Percentiles rank a stretch among this genome's conserved stretches.
Evolutionary conservation across 2,113 vertebrate species (phyloP).

Genomic region (Corythoichthys haematopterus): DNA sequence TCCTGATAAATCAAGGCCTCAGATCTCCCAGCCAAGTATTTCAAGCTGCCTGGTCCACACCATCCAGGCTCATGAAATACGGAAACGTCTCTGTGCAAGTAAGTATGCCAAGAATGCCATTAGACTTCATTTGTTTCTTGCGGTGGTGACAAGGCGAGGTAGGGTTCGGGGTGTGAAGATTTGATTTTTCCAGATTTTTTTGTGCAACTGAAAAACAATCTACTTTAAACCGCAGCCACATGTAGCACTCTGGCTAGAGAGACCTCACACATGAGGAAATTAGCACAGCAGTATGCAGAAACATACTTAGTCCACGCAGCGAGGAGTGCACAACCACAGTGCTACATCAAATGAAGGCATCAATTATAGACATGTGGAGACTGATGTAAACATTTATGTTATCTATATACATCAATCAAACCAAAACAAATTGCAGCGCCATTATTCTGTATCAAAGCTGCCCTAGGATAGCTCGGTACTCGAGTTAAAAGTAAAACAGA

Average conservation of each 20-base stretch:
- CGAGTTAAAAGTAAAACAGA: no score
- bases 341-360: conserved; percentile 25
- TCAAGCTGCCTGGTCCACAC: conserved; percentile 54
- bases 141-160: conserved; percentile 48
- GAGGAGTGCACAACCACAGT: conserved; percentile 1
- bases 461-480: conserved; percentile 21
- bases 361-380: background rate
- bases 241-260: conserved; percentile 52
- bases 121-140: conserved; percentile 70
- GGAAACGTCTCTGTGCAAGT: conserved; percentile 52
- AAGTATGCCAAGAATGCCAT: conserved; percentile 78
- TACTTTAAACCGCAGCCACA: conserved; percentile 78
- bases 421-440: background rate
- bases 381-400: conserved; percentile 3
- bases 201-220: conserved; percentile 71
- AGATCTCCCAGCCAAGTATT: conserved; percentile 68
- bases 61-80: conserved; percentile 59
- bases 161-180: conserved; percentile 31
- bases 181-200: conserved; percentile 70
- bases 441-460: conserved; percentile 3
- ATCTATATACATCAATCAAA: background rate
- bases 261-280: conserved; percentile 73
- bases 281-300: conserved; percentile 20
- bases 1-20: conserved; percentile 68
- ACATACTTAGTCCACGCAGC: conserved; percentile 3